Evolutionary conservation across 2,113 vertebrate genomes (phyloP), one percentile per base, ranked within the genome.

Genomic region (Cinclus mexicanus): DNA sequence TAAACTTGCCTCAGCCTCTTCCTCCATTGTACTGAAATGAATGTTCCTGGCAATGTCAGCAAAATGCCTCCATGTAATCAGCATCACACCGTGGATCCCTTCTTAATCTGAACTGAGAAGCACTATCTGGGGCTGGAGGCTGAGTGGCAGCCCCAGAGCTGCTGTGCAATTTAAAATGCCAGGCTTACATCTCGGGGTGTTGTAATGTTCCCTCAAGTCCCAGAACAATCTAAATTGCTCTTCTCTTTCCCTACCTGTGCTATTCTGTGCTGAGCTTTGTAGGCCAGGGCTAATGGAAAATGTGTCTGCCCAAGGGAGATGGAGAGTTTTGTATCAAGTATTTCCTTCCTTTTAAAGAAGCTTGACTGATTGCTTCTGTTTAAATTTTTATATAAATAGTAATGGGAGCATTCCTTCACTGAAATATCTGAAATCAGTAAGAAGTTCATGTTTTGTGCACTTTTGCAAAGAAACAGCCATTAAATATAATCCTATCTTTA

Each of bases 31-130:
- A 60, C 68, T 77, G 67, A 88, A 93, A 91, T 76, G 77, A 90
- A 35, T 28, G 55, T 94, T 85, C 77, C 55, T 91, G 93, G 35
- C 75, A 25, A 4, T 37, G 64, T 94, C 85, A 95, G 85, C 82
- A 89, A 11, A 81, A 81, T 1, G 1, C 15, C 24, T 67, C 14
- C 0, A 2, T 64, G 26, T 59, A 75, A 90, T 90, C 82, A 26
- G 67, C 5, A 0, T 76, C 47, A 19, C 10, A 2, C 17, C 10
- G 42, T n/a, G 41, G 75, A 56, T 90, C 59, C 56, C 60, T 80
- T 8, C 59, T 37, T 56, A 17, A 49, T 63, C 24, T 28, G 63
- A 74, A 33, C 7, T 12, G 85, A 63, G 85, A 24, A 52, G 59
- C 19, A 0, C 23, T 57, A 0, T 16, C 26, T 85, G 41, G 23